Evolutionary conservation across 2,113 vertebrate genomes (phyloP).

Genomic region (Isichthys henryi): DNA sequence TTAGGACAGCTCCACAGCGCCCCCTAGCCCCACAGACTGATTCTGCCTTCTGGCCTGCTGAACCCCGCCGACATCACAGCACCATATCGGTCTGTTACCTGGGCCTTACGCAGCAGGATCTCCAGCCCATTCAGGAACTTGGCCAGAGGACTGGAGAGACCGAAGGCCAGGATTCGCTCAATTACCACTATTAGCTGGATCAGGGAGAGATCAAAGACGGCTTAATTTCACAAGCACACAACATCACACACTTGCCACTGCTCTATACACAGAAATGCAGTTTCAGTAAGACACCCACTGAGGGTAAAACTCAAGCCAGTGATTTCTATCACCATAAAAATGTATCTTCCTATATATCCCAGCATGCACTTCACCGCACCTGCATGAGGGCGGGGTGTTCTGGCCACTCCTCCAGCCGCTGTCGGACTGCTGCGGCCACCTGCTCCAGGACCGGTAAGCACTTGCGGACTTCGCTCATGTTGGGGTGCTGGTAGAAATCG

Average conservation of each 20-base stretch:
- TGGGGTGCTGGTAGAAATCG: slow-evolving; percentile 91
- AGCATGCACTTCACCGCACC: slow-evolving; percentile 51
- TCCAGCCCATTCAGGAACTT: slow-evolving; percentile 95
- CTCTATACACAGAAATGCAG: background rate
- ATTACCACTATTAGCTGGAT: slow-evolving; percentile 78
- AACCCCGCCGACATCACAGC: no score
- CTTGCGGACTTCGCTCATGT: slow-evolving; percentile 71
- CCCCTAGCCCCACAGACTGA: background rate
- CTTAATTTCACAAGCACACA: background rate
- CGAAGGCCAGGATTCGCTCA: slow-evolving; percentile 79
- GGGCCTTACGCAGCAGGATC: slow-evolving; percentile 87
- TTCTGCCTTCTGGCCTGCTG: background rate
- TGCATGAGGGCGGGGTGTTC: slow-evolving; percentile 86
- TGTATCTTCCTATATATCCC: background rate
- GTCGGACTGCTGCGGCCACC: slow-evolving; percentile 63
- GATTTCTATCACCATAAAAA: background rate
- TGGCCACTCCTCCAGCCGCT: slow-evolving; percentile 81
- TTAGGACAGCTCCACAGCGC: background rate
- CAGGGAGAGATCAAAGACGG: slow-evolving; percentile 4
- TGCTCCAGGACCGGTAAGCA: slow-evolving; percentile 75
- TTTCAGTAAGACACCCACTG: background rate
- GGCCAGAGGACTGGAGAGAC: slow-evolving; percentile 82
- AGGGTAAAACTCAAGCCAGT: background rate
- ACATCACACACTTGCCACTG: background rate
- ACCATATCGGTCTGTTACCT: slow-evolving; percentile 58